Percentiles rank a stretch among this genome's conserved stretches.
phyloP scores from a whole-genome alignment of 92 coral and sea anemone genomes.

The Epizoanthus ramosus region DNA sequence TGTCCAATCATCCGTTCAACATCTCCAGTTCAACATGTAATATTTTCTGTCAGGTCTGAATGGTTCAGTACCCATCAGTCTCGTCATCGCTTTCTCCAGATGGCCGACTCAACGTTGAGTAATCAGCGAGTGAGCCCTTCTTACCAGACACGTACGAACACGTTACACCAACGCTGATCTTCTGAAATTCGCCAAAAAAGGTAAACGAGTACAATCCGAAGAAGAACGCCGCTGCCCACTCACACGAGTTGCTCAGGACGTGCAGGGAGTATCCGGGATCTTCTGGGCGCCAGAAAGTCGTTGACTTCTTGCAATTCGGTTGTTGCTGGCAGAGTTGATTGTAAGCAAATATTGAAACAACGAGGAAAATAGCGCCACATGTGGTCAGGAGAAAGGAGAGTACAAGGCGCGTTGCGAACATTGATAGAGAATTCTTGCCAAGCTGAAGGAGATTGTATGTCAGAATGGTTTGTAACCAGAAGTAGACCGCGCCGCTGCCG shows the following conservation, averaged over 20 bases:
- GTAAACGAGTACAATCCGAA: conserved; percentile 73
- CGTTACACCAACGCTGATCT: conserved; percentile 66
- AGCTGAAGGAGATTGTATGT: conserved; percentile 69
- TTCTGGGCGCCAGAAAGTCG: conserved; percentile 54
- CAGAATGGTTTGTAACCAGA: conserved; percentile 80
- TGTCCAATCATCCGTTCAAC: too few relatives aligned
- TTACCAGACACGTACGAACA: conserved; percentile 39
- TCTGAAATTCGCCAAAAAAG: conserved; percentile 86
- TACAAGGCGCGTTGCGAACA: conserved; percentile 46
- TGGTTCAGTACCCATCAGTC: background rate
- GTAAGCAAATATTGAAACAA: conserved; percentile 57
- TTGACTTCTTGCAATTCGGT: conserved; percentile 3
- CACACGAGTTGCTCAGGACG: conserved; percentile 80
- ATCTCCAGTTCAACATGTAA: background rate
- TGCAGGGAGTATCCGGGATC: conserved; percentile 76
- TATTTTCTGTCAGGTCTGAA: background rate
- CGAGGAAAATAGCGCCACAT: conserved; percentile 42
- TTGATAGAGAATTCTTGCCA: conserved; percentile 38
- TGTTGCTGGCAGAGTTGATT: conserved; percentile 38
- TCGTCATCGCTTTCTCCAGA: conserved; percentile 18
- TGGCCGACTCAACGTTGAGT: background rate
- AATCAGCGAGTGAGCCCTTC: background rate
- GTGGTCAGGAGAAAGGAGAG: conserved; percentile 38
- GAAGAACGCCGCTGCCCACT: conserved; percentile 87
- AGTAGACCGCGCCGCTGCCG: conserved; percentile 82